Conservation (phyloP, 2,888 invertebrate species). For the Volucella zonaria region DNA sequence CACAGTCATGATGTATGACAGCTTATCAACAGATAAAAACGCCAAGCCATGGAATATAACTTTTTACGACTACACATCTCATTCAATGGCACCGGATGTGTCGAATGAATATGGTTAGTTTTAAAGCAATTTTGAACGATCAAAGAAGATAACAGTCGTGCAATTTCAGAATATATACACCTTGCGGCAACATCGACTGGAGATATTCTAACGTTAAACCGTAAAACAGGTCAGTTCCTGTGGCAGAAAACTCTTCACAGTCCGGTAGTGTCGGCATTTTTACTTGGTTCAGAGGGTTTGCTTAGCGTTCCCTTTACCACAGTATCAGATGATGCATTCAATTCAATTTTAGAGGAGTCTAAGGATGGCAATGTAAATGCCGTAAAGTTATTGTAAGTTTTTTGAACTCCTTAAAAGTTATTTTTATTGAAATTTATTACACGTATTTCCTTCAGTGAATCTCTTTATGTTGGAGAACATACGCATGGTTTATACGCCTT, state of each 20-base stretch:
- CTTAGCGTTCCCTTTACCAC: constrained; percentile 94
- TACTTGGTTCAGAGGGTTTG: constrained; percentile 89
- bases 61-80: constrained; percentile 96
- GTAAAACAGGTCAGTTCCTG: constrained; percentile 89
- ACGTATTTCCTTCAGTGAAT: constrained; percentile 86
- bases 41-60: constrained; percentile 97
- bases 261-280: constrained; percentile 95
- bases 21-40: constrained; percentile 85
- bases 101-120: constrained; percentile 90
- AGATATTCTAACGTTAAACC: constrained; percentile 91
- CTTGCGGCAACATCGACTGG: constrained; percentile 96
- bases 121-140: constrained; percentile 41
- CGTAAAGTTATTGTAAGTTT: constrained; percentile 85
- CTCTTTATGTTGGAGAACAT: constrained; percentile 95
- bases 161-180: constrained; percentile 89
- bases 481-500: constrained; percentile 93
- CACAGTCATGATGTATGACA: constrained; percentile 96
- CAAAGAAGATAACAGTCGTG: not conserved
- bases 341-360: constrained; percentile 86
- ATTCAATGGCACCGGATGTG: constrained; percentile 90
- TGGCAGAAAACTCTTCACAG: constrained; percentile 95
- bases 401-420: not conserved
- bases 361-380: constrained; percentile 85
- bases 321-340: constrained; percentile 92
- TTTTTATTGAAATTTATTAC: not conserved